Evolutionary conservation across 1,140 invertebrate species (phyloP), one percentile per base, ranked within the genome.

Genomic region (Orius insidiosus): DNA sequence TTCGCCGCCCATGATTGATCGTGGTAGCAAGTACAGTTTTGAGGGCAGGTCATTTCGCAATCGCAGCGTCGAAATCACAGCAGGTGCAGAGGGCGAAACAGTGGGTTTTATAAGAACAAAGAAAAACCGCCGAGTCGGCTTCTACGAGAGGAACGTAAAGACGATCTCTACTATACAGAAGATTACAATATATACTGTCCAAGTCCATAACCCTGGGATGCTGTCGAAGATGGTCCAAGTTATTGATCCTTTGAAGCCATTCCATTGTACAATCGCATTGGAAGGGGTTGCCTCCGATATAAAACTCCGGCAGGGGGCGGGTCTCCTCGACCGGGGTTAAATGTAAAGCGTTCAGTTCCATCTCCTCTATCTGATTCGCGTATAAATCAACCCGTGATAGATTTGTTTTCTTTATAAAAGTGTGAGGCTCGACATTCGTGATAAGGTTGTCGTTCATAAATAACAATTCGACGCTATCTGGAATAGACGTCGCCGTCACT

Each of bases 1-100:
- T 94, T 93, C 9, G 83, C 80, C 10, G 82, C 80, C 88, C 88
- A 94, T 32, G 83, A 80, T 59, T 90, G 85, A 63, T 93, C 87
- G 60, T 92, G 85, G 68, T 88, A 93, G 58, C 88, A 93, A 11
- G 83, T 86, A 64, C 88, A 94, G 61, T 92, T 89, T 36, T 75
- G 78, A 10, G 88, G 88, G 61, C 88, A 94, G 41, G 82, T 89
- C 86, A 90, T 90, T 71, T 90, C 84, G 66, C 86, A 92, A 67
- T 90, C 86, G 67, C 88, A 93, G 87, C 85, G 60, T 90, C 86
- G 62, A 89, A 92, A 62, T 90, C 87, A 63, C 88, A 94, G 67
- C 88, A 93, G 59, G 92, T 85, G 57, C 88, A 92, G 34, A 90
- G 69, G 3, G 85, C 78, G 60, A 90, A 92, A 66, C 88, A 94